Conservation (phyloP, 2,888 invertebrate genomes). For the Eretmocerus hayati region DNA sequence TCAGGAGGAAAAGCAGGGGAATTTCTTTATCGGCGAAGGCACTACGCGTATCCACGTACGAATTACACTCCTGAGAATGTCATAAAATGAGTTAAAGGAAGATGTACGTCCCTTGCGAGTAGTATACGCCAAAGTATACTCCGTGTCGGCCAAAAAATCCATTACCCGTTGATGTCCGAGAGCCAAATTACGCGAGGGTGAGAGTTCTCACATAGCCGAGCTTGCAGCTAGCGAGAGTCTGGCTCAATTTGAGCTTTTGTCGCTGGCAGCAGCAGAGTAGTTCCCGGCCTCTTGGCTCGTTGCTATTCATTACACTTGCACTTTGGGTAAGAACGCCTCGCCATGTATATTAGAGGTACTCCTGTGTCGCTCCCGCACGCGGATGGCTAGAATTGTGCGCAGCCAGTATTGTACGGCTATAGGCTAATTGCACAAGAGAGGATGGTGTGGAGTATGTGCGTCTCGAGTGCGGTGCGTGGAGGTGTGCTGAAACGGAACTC, state of each 20-base stretch:
- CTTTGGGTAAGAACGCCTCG: neutral
- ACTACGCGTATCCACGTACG: no score
- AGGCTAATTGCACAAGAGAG: conserved; percentile 14
- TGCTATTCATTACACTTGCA: conserved; percentile 9
- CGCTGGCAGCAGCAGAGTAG: no score
- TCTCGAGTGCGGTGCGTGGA: neutral
- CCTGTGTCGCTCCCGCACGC: no score
- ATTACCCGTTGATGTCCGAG: conserved; percentile 1
- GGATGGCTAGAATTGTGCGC: neutral
- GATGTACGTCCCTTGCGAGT: neutral
- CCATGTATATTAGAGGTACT: no score
- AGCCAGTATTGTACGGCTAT: no score
- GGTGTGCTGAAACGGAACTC: no score
- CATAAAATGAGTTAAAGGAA: neutral
- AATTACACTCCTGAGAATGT: no score
- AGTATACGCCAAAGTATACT: neutral
- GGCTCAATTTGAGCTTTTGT: conserved; percentile 8
- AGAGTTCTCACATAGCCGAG: no score
- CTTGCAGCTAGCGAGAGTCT: neutral
- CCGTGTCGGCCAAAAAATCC: neutral
- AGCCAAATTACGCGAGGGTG: conserved; percentile 3
- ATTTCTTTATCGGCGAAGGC: no score
- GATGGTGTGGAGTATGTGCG: neutral
- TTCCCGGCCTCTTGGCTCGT: neutral
- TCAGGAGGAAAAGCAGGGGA: no score